A percentile compares a stretch with the other conserved stretches of the same genome.
These are phyloP conservation scores for Hecatera dysodea DNA, from an alignment of 2,888 invertebrate genomes.

Conservation along the genomic window DNA sequence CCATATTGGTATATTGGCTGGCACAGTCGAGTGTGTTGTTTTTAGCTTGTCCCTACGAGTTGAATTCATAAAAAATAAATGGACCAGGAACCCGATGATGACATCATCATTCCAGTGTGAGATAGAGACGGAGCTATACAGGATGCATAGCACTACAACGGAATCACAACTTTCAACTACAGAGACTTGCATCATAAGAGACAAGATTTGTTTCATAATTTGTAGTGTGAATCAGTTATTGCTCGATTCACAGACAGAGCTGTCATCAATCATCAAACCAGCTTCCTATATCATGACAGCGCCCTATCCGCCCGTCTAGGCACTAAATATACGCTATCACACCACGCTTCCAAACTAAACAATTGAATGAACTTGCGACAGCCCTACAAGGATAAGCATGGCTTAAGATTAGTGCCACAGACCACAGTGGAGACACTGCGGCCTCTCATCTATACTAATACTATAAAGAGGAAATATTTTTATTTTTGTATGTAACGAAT, in stretches of 20 bases:
- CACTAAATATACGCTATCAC: conserved; percentile 17
- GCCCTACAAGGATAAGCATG: conserved; percentile 18
- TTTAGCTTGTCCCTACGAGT: too few relatives aligned
- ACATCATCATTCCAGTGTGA: too few relatives aligned
- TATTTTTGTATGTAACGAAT: too few relatives aligned
- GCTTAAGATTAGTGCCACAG: conserved; percentile 27
- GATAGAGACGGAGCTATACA: too few relatives aligned
- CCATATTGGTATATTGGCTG: too few relatives aligned
- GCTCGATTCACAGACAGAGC: not conserved
- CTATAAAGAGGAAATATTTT: too few relatives aligned
- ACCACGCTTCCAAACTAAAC: conserved; percentile 6
- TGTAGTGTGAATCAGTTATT: not conserved
- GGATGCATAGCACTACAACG: too few relatives aligned
- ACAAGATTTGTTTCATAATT: too few relatives aligned
- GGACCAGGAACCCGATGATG: too few relatives aligned
- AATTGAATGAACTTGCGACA: conserved; percentile 12
- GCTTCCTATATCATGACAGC: not conserved
- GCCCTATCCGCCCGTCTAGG: not conserved
- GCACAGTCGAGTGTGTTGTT: too few relatives aligned
- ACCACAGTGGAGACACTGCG: not conserved
- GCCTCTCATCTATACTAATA: too few relatives aligned
- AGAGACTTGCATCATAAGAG: not conserved
- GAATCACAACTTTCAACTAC: not conserved
- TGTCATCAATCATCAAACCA: not conserved
- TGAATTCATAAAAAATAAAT: too few relatives aligned